Conservation (phyloP, 2,113 vertebrate genomes). For the Aldabrachelys gigantea region DNA sequence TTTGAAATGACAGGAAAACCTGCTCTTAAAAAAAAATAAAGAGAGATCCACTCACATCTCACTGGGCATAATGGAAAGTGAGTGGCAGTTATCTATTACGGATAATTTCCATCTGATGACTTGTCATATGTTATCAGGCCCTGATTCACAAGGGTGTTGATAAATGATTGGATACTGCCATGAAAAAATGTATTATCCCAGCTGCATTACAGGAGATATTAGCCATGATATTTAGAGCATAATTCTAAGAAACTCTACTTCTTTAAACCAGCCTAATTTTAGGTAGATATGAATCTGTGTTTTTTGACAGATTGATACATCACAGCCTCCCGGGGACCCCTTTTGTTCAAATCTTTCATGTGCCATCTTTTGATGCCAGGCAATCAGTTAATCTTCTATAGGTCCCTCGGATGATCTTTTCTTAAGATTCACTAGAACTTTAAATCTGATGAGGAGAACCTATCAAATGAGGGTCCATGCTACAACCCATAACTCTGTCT, state of each 20-base stretch:
- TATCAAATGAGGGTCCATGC: slow-evolving; percentile 55
- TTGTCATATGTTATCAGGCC: slow-evolving; percentile 68
- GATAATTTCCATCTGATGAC: slow-evolving; percentile 74
- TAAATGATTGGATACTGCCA: slow-evolving; percentile 65
- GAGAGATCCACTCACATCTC: slow-evolving; percentile 55
- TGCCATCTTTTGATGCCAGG: slow-evolving; percentile 56
- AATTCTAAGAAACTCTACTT: slow-evolving; percentile 47
- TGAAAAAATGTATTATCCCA: slow-evolving; percentile 24
- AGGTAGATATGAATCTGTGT: slow-evolving; percentile 25
- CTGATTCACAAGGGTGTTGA: slow-evolving; percentile 37
- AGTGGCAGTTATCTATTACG: slow-evolving; percentile 73
- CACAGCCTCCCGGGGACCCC: slow-evolving; percentile 14
- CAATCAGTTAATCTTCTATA: slow-evolving; percentile 46
- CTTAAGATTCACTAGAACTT: slow-evolving; percentile 62
- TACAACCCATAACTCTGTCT: slow-evolving; percentile 41
- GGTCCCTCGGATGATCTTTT: slow-evolving; percentile 52
- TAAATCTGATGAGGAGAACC: background rate
- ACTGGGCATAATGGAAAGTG: slow-evolving; percentile 67
- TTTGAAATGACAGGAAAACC: slow-evolving; percentile 66
- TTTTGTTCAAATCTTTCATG: slow-evolving; percentile 58
- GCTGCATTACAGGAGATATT: slow-evolving; percentile 34
- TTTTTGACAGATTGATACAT: slow-evolving; percentile 60
- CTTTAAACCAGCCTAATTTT: slow-evolving; percentile 58
- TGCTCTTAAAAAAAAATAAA: background rate
- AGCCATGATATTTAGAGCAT: background rate